phyloP scores from a whole-genome alignment of 2,888 invertebrate species.

The Augiades crinisus region DNA sequence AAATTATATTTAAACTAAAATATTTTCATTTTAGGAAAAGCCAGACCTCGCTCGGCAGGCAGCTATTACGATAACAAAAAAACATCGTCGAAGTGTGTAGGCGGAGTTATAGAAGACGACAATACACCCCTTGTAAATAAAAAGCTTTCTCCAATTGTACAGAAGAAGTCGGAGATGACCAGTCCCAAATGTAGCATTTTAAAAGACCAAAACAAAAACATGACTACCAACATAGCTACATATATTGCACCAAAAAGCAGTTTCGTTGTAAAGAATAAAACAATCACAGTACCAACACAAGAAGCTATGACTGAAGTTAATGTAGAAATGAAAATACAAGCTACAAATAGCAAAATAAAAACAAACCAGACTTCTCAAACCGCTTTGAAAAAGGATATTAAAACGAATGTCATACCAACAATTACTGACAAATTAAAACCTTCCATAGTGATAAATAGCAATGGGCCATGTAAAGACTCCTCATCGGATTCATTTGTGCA shows the following conservation, averaged over 20 bases:
- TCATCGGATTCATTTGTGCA: conserved; percentile 64
- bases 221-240: too few species aligned
- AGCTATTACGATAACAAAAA: conserved; percentile 48
- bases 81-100: conserved; percentile 60
- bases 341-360: background rate
- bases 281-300: background rate
- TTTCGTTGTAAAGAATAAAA: background rate
- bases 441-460: conserved; percentile 24
- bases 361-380: background rate
- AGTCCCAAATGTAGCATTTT: conserved; percentile 38
- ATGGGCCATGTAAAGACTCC: conserved; percentile 36
- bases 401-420: background rate
- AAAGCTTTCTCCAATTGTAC: conserved; percentile 56
- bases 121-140: conserved; percentile 42
- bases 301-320: background rate
- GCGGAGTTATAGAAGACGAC: conserved; percentile 42
- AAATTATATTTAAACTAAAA: conserved; percentile 6
- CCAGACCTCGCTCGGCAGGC: conserved; percentile 31
- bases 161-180: conserved; percentile 48
- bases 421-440: conserved; percentile 25
- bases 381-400: background rate
- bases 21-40: conserved; percentile 43
- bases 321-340: background rate
- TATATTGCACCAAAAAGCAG: too few species aligned
- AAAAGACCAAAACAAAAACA: conserved; percentile 35